Conservation (phyloP, 2,888 invertebrate species). For the Cinara cedri region DNA sequence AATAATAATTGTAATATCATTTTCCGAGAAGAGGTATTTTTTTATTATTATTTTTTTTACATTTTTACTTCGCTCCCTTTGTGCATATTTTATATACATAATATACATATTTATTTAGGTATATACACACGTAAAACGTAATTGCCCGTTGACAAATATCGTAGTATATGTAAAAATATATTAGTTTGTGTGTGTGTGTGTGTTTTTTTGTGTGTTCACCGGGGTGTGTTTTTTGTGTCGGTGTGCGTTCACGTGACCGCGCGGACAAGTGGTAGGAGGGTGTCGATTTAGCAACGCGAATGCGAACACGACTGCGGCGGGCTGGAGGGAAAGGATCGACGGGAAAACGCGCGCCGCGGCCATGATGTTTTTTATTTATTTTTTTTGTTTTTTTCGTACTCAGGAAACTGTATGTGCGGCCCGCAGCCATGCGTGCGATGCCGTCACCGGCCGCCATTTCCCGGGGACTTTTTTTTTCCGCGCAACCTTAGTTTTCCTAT, state of each 20-base stretch:
- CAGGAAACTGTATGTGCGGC: conserved; percentile 33
- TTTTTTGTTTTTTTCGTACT: conserved; percentile 11
- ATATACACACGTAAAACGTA: background rate
- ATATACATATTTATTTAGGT: too few species aligned
- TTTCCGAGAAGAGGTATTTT: background rate
- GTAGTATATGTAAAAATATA: background rate
- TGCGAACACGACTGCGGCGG: background rate
- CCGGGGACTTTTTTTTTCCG: conserved; percentile 21
- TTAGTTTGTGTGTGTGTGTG: background rate
- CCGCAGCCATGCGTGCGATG: conserved; percentile 41
- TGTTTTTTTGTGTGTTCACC: background rate
- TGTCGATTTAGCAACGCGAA: conserved; percentile 43
- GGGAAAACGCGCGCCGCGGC: conserved; percentile 33
- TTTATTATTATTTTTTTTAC: background rate
- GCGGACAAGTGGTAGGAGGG: conserved; percentile 7
- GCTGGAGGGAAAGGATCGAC: background rate
- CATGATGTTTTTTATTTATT: conserved; percentile 31
- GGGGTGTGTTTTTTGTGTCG: conserved; percentile 28
- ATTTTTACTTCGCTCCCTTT: too few species aligned
- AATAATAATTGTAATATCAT: conserved; percentile 5
- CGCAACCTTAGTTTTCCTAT: too few species aligned
- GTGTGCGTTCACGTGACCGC: background rate
- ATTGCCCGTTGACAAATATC: conserved; percentile 16
- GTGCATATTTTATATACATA: background rate
- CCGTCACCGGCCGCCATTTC: conserved; percentile 43